Percentiles rank a stretch among this genome's conserved stretches.
Conservation (phyloP, 23 tunicate genomes). For the Trididemnum miniatum region DNA sequence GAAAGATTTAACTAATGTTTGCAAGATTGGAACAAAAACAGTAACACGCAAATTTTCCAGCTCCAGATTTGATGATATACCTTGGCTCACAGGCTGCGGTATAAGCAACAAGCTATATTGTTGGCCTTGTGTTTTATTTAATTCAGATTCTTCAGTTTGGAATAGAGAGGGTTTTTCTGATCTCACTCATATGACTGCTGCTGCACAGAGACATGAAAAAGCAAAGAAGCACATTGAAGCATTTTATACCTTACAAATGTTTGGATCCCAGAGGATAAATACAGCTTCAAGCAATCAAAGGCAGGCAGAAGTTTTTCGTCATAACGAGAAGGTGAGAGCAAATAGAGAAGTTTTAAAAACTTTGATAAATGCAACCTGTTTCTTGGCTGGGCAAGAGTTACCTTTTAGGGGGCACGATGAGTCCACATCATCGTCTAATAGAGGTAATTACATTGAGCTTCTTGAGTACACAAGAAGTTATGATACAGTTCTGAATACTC, state of each 20-base stretch:
- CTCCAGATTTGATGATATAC: background rate
- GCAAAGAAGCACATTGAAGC: constrained; percentile 2
- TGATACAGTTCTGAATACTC: background rate
- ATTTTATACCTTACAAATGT: background rate
- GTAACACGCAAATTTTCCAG: background rate
- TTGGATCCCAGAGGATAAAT: background rate
- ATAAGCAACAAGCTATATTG: background rate
- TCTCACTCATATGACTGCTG: background rate
- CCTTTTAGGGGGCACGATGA: constrained; percentile 5
- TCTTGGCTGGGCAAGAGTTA: background rate
- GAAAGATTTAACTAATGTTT: background rate
- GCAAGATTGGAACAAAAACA: background rate
- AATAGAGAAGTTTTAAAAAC: constrained; percentile 2
- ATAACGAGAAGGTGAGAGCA: constrained; percentile 5
- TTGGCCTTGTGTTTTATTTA: background rate
- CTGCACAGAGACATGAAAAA: background rate
- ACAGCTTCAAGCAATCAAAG: background rate
- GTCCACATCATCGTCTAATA: background rate
- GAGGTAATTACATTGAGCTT: constrained; percentile 4
- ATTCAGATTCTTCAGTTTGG: background rate
- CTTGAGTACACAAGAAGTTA: constrained; percentile 7
- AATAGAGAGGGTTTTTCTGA: background rate
- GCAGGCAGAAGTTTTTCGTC: background rate
- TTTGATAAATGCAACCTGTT: background rate
- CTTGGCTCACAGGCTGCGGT: background rate